Conservation (phyloP, 30 jellyfish, hydroid and myxozoan genomes). For the Chrysaora quinquecirrha region DNA sequence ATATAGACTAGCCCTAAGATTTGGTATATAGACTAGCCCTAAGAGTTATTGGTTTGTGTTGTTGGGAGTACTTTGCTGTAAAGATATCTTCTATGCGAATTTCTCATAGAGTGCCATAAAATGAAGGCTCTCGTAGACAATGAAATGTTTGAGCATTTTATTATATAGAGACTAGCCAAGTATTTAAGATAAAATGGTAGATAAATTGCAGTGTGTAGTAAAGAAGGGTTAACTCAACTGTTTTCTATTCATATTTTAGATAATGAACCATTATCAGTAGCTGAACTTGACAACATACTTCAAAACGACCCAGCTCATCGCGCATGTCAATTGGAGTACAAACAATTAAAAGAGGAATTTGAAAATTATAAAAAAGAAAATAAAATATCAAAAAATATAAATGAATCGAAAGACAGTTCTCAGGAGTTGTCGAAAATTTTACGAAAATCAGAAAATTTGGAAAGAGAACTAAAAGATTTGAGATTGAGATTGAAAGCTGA, state of each 20-base stretch:
- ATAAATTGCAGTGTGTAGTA: too few species aligned
- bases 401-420: neutral
- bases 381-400: neutral
- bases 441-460: slow-evolving; percentile 56
- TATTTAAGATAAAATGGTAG: too few species aligned
- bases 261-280: slow-evolving; percentile 40
- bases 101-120: too few species aligned
- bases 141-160: too few species aligned
- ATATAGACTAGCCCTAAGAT: too few species aligned
- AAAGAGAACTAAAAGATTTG: slow-evolving; percentile 30
- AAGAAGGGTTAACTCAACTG: too few species aligned
- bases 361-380: slow-evolving; percentile 62
- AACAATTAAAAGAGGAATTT: slow-evolving; percentile 87
- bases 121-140: too few species aligned
- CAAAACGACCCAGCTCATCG: slow-evolving; percentile 87
- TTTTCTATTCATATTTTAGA: slow-evolving; percentile 15
- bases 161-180: too few species aligned
- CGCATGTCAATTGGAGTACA: slow-evolving; percentile 82
- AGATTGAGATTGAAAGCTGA: slow-evolving; percentile 50
- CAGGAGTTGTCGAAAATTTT: slow-evolving; percentile 47
- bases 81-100: too few species aligned
- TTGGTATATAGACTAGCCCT: too few species aligned
- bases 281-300: slow-evolving; percentile 75
- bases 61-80: too few species aligned
- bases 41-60: too few species aligned